Base-by-base conservation (phyloP, 2,113 vertebrate species). In the Sigmodon hispidus region DNA sequence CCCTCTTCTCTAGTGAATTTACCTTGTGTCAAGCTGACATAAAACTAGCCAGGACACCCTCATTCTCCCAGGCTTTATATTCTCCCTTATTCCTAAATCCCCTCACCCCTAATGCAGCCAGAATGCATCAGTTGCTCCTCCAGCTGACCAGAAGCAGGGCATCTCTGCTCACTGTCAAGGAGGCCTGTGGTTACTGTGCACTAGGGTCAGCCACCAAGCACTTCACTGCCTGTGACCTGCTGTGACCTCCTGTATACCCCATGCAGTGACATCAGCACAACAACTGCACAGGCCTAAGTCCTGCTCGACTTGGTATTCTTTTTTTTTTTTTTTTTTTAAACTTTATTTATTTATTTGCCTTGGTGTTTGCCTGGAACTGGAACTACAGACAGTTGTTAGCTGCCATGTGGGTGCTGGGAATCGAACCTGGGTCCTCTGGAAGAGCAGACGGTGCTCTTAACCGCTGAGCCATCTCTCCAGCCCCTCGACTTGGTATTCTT, bases 51-150 rank as follows among this genome's bases (percentile, higher is more conserved):
- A 29, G 57, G n/a, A 34, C 21, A 40, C 10, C 36, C 65, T 21
- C 67, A 40, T 36, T 43, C 50, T 43, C 13, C 70, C 87, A 65
- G 76, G 7, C 40, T 50, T 7, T 31, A 2, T 36, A 7, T 12
- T 7, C 31, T 22, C 40, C 31, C 84, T 70, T 19, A 63, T 22
- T 48, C 73, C 63, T 0, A 36, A 40, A 34, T 43, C 70, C 29
- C 7, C 59, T 19, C 29, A 4, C 55, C 31, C 43, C 43, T 34
- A n/a, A 29, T 36, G 5, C 61, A 98, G 99, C 97, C 50, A 43
- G 97, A 99, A 77, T 98, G 97, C 15, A 96, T 4, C 65, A 96
- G 50, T 81, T 98, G 34, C 98, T 98, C 45, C 43, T 98, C 50
- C 96, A 81, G 13, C 93, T 98, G 67, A 98, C 97, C 4, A 15